These are phyloP conservation scores for Tetrapedia diversipes DNA, from an alignment of 2,888 invertebrate genomes.

Conservation along the genomic window DNA sequence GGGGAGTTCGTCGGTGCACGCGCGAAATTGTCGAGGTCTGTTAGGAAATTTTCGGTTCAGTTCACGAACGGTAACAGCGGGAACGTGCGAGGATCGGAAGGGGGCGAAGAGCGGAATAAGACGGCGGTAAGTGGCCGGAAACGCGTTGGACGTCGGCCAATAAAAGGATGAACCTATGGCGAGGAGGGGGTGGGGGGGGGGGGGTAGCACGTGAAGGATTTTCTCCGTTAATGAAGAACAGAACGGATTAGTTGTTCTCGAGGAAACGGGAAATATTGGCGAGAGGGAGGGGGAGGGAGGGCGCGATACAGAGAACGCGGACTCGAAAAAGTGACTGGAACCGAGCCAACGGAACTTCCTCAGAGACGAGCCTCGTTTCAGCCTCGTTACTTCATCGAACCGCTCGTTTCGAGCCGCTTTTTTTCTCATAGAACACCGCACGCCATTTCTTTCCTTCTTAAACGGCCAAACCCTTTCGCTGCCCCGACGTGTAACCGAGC, in stretches of 20 bases:
- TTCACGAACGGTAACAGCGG: neutral
- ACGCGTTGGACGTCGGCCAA: conserved; percentile 54
- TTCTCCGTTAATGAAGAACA: conserved; percentile 63
- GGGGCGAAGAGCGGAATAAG: conserved; percentile 15
- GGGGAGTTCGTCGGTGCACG: too few species aligned
- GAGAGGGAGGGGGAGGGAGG: too few species aligned
- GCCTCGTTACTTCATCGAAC: conserved; percentile 56
- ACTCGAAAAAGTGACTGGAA: conserved; percentile 55
- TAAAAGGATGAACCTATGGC: conserved; percentile 52
- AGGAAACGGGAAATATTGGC: conserved; percentile 45
- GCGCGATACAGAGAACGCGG: conserved; percentile 34
- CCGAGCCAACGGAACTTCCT: conserved; percentile 55
- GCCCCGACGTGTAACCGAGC: too few species aligned
- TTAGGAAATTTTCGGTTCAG: neutral
- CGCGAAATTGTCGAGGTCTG: too few species aligned
- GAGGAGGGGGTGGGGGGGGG: too few species aligned
- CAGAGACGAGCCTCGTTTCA: conserved; percentile 49
- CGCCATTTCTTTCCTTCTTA: neutral
- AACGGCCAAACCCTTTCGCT: neutral
- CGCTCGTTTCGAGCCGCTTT: conserved; percentile 25
- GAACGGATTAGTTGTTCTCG: conserved; percentile 60
- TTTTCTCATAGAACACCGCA: conserved; percentile 36
- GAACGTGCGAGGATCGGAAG: conserved; percentile 1
- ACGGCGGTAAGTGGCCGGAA: conserved; percentile 27
- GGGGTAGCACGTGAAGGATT: conserved; percentile 56